These are phyloP conservation scores for Tiliqua scincoides DNA, from an alignment of 2,113 vertebrate genomes.

Conservation along the genomic window DNA sequence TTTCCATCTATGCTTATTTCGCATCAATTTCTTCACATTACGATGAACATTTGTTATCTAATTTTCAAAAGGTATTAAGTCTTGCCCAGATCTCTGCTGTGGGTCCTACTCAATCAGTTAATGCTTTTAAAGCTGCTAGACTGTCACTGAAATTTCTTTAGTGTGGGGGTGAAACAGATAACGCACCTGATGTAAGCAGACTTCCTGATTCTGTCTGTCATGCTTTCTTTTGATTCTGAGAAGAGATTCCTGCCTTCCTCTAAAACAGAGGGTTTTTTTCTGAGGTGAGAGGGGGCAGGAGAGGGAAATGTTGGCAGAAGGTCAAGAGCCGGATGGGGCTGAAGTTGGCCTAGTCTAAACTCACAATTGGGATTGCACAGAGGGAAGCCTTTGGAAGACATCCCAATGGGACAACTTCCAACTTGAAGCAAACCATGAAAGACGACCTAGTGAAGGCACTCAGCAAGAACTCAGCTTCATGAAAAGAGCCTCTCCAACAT, in stretches of 20 bases:
- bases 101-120: not conserved
- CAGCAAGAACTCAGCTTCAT: no score
- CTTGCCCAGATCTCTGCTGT: not conserved
- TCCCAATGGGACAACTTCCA: no score
- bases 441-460: not conserved
- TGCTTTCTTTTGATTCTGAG: not conserved
- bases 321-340: no score
- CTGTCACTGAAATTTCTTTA: not conserved
- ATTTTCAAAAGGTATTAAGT: not conserved
- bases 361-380: no score
- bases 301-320: not conserved
- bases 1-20: not conserved
- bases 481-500: not conserved
- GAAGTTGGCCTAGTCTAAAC: not conserved
- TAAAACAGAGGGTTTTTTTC: not conserved
- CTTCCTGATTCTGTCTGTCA: not conserved
- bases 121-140: not conserved
- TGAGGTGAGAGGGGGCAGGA: not conserved
- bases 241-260: not conserved
- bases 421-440: not conserved
- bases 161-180: not conserved
- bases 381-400: no score
- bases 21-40: not conserved
- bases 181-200: not conserved
- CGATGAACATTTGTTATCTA: not conserved